Percentiles rank a stretch among this genome's conserved stretches.
These are phyloP conservation scores for Xiphydria camelus DNA, from an alignment of 2,888 invertebrate genomes.

Conservation along the genomic window DNA sequence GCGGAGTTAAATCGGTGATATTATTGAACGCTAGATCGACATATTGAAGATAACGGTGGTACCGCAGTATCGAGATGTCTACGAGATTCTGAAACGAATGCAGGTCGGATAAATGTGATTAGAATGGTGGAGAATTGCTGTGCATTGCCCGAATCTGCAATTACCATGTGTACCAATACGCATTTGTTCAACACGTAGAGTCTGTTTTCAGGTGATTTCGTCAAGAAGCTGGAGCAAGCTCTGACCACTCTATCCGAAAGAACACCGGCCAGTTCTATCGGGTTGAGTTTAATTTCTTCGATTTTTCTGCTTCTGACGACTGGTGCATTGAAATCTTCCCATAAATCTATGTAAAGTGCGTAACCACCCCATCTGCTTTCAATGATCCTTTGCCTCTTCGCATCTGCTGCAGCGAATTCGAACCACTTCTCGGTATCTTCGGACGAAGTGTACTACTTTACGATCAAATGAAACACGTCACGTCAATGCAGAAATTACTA, in stretches of 20 bases:
- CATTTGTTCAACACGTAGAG: constrained; percentile 64
- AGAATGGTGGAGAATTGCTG: too few species aligned
- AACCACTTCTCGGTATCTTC: not conserved
- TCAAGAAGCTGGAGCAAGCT: constrained; percentile 61
- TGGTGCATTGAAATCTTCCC: constrained; percentile 36
- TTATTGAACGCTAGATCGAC: constrained; percentile 65
- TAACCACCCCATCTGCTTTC: constrained; percentile 37
- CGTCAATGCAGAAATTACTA: too few species aligned
- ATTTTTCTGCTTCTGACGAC: constrained; percentile 25
- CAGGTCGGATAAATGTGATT: not conserved
- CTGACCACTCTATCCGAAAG: constrained; percentile 63
- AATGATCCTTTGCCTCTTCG: constrained; percentile 22
- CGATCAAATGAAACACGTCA: not conserved
- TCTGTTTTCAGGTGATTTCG: constrained; percentile 61
- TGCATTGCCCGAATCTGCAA: too few species aligned
- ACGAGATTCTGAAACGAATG: constrained; percentile 50
- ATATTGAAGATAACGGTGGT: constrained; percentile 65
- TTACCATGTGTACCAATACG: constrained; percentile 53
- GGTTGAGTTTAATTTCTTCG: constrained; percentile 16
- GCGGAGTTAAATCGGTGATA: constrained; percentile 60
- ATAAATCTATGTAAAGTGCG: constrained; percentile 28
- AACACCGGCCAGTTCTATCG: constrained; percentile 54
- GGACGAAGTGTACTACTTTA: not conserved
- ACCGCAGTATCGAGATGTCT: constrained; percentile 61
- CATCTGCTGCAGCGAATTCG: not conserved